Base-by-base conservation (phyloP, 2,888 invertebrate species). In the Tanypteryx hageni region DNA sequence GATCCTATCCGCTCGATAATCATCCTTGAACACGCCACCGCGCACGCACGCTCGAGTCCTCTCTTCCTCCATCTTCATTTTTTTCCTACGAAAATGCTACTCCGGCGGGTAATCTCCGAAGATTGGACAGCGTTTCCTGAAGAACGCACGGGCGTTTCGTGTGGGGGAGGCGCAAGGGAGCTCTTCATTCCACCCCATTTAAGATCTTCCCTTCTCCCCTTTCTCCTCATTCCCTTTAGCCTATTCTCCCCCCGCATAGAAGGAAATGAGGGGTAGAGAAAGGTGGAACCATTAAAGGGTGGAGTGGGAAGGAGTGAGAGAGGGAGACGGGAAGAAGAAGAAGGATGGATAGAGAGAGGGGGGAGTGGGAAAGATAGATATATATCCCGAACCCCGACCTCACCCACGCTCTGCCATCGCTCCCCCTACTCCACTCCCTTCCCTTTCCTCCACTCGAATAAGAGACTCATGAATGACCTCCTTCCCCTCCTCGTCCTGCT, bases 401-500 rank as follows among this genome's bases (percentile, higher is more conserved):
- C 89, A 89, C 89, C 89, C 89, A 89, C 89, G 89, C 89, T 89
- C n/a, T 57, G 44, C 86, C 27, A 86, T 61, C 61, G 31, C 61
- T 7, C 86, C 61, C 86, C 14, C 31, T 82, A 14, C 57, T 2
- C 2, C 0, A 14, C 14, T 83, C 82, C 44, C 31, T 18, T 18
- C 82, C 11, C 59, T 59, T 8, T 61, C 86, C 27, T 11, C 27
- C 86, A 18, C 89, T 13, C 44, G 56, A 89, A 89, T 27, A 76
- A 64, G 89, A 89, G 89, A 56, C 89, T 89, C 89, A 89, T 89
- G 89, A 89, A 89, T 89, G 64, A 89, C 89, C 89, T 89, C 18
- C 64, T 89, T 56, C 86, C 59, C 61, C 86, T 61, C 89, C 64
- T 18, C 64, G 31, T 31, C 31, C n/a, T 18, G 89, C 44, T 89